These are phyloP conservation scores for Brachylomia viminalis DNA, from an alignment of 2,888 invertebrate species.

Conservation along the genomic window DNA sequence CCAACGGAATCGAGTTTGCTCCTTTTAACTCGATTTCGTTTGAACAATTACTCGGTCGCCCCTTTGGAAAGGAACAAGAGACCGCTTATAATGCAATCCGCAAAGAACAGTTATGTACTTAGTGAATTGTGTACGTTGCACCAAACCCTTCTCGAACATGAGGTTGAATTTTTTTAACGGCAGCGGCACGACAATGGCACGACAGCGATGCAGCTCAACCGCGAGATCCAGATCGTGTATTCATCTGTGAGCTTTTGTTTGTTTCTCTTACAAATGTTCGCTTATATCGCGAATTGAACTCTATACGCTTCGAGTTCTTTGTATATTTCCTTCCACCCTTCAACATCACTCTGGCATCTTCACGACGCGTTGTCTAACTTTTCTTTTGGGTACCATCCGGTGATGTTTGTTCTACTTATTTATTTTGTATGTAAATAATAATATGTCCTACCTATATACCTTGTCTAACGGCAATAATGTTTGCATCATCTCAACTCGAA, in stretches of 20 bases:
- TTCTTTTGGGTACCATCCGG: background rate
- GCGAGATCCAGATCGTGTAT: slow-evolving; percentile 32
- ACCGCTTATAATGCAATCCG: slow-evolving; percentile 3
- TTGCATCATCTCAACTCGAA: background rate
- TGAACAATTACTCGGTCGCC: background rate
- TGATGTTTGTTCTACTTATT: slow-evolving; percentile 3
- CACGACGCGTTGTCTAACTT: slow-evolving; percentile 22
- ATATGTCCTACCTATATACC: too few relatives aligned
- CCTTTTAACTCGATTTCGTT: slow-evolving; percentile 30
- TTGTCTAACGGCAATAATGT: background rate
- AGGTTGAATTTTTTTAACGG: background rate
- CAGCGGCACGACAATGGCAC: background rate
- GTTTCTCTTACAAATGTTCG: slow-evolving; percentile 46
- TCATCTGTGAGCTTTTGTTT: slow-evolving; percentile 46
- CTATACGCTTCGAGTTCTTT: slow-evolving; percentile 28
- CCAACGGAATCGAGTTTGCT: slow-evolving; percentile 19
- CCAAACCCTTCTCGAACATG: background rate
- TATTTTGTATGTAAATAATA: background rate
- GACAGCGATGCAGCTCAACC: background rate
- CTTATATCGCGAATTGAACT: slow-evolving; percentile 36
- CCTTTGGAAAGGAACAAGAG: background rate
- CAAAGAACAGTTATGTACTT: background rate
- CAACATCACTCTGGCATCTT: slow-evolving; percentile 12
- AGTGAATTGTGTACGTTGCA: background rate
- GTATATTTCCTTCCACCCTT: slow-evolving; percentile 16